These are phyloP conservation scores for Panorpa germanica DNA, from an alignment of 2,888 invertebrate genomes.

Conservation along the genomic window DNA sequence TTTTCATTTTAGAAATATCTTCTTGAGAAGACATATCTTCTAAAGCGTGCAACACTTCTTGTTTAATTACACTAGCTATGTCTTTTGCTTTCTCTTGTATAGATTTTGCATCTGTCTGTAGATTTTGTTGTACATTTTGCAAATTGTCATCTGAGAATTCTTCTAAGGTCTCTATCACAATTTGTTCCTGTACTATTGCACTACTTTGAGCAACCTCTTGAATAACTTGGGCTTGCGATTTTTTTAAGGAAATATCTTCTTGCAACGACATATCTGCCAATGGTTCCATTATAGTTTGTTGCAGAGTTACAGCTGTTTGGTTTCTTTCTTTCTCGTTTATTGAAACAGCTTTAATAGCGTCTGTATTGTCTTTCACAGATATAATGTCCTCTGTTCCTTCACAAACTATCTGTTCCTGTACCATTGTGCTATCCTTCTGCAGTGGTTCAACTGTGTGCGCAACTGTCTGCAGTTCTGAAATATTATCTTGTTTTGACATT, in stretches of 20 bases:
- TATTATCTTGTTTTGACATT: constrained; percentile 16
- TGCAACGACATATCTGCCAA: constrained; percentile 20
- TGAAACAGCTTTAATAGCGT: too few species aligned
- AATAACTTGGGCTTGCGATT: too few species aligned
- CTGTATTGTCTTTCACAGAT: too few species aligned
- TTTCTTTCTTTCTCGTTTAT: constrained; percentile 5
- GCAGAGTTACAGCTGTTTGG: constrained; percentile 8
- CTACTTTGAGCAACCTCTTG: background rate
- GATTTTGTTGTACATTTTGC: too few species aligned
- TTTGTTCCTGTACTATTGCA: background rate
- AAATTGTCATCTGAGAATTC: too few species aligned
- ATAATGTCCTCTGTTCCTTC: constrained; percentile 15
- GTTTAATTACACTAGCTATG: constrained; percentile 10
- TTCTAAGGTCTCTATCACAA: constrained; percentile 4
- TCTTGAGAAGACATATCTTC: constrained; percentile 13
- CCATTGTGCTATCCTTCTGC: constrained; percentile 22
- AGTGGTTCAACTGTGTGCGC: constrained; percentile 20
- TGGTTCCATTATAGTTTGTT: constrained; percentile 21
- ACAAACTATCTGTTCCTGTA: constrained; percentile 19
- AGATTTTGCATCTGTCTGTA: too few species aligned
- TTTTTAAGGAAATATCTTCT: constrained; percentile 17
- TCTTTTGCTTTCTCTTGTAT: too few species aligned
- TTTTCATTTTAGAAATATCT: constrained; percentile 15
- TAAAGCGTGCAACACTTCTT: constrained; percentile 5
- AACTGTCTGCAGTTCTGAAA: constrained; percentile 18